These are phyloP conservation scores for Morphnarchus princeps DNA, from an alignment of 2,113 vertebrate genomes.

Conservation along the genomic window DNA sequence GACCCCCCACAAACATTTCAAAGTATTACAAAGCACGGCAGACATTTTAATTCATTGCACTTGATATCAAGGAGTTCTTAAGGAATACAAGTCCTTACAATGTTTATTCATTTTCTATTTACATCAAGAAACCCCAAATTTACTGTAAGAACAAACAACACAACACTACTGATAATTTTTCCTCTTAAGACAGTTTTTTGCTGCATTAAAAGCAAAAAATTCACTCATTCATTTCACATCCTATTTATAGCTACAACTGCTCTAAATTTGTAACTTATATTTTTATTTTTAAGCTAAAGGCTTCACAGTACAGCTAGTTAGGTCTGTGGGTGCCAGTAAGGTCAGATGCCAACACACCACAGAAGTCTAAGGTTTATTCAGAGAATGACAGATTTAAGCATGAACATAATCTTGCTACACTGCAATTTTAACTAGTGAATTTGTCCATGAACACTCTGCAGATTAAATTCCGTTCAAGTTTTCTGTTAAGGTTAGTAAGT, in stretches of 20 bases:
- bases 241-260: background rate
- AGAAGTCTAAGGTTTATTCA: background rate
- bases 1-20: background rate
- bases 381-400: background rate
- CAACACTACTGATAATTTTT: background rate
- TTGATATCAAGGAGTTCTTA: background rate
- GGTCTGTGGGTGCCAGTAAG: background rate
- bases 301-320: background rate
- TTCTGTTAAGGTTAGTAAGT: background rate
- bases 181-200: background rate
- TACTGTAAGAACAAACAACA: background rate
- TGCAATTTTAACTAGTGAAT: background rate
- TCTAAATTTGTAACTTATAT: background rate
- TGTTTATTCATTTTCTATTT: background rate
- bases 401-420: background rate
- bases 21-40: background rate
- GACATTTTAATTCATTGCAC: background rate
- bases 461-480: background rate
- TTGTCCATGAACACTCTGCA: background rate
- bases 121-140: background rate
- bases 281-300: background rate
- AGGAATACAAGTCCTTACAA: background rate
- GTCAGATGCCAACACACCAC: background rate
- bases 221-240: background rate
- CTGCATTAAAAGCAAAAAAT: background rate